Conservation (phyloP, 2,797 vertebrate genomes). For the Poecilia wingei region DNA sequence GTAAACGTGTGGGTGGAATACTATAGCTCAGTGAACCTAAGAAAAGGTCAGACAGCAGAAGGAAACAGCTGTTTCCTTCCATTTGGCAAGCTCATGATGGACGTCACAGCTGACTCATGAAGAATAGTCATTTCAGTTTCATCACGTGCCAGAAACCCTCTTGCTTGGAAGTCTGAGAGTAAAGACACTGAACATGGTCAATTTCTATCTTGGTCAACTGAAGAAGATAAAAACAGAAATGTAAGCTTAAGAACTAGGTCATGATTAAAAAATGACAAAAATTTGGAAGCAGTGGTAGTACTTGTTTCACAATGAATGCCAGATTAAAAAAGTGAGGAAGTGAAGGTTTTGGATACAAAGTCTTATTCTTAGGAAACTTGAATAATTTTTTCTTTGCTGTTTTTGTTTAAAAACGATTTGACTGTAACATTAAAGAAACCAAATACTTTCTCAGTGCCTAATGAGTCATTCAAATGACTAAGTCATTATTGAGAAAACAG, state of each 20-base stretch:
- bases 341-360: not conserved
- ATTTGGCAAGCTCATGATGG: slow-evolving; percentile 43
- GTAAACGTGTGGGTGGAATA: not conserved
- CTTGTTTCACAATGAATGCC: not conserved
- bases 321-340: not conserved
- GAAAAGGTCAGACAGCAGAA: slow-evolving; percentile 12
- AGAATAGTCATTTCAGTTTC: slow-evolving; percentile 26
- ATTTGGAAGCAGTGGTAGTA: not conserved
- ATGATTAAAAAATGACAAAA: not conserved
- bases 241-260: not conserved
- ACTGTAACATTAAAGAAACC: not conserved
- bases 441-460: not conserved
- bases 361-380: not conserved
- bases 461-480: not conserved
- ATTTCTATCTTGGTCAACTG: not conserved
- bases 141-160: slow-evolving; percentile 23
- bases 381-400: not conserved
- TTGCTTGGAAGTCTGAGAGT: slow-evolving; percentile 34
- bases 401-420: not conserved
- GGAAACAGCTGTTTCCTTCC: slow-evolving; percentile 72
- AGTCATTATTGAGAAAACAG: not conserved
- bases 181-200: not conserved
- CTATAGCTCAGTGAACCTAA: slow-evolving; percentile 3
- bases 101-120: slow-evolving; percentile 63
- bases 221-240: not conserved